Evolutionary conservation across 2,113 vertebrate species (phyloP).

Genomic region (Bufo gargarizans): DNA sequence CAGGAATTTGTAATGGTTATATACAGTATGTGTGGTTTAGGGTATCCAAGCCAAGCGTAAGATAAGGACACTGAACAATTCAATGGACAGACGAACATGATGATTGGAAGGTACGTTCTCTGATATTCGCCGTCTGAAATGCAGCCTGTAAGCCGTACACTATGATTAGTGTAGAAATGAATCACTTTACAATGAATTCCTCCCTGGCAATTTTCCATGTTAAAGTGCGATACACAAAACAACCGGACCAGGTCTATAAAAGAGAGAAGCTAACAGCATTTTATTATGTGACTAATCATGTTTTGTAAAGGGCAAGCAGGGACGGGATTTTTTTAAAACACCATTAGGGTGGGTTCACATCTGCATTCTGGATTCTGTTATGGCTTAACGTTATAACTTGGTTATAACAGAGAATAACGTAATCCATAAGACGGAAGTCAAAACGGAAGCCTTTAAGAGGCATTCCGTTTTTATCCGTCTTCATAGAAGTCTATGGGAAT

Average conservation of each 20-base stretch:
- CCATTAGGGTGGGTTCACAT: neutral
- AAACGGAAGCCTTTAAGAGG: no score
- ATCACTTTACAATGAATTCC: conserved; percentile 27
- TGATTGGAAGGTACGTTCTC: neutral
- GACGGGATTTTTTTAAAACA: neutral
- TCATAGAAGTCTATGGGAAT: no score
- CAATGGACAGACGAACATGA: neutral
- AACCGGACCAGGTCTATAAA: conserved; percentile 17
- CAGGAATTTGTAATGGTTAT: neutral
- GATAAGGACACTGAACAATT: neutral
- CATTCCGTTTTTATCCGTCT: no score
- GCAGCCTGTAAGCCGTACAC: neutral
- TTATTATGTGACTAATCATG: conserved; percentile 22
- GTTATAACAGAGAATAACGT: no score
- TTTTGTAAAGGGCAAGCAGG: neutral
- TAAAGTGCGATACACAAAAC: conserved; percentile 19
- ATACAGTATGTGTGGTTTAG: neutral
- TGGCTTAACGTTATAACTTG: no score
- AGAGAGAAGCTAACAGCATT: conserved; percentile 25
- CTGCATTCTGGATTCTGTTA: no score
- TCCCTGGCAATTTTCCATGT: conserved; percentile 21
- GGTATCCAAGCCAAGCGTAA: neutral
- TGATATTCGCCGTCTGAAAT: neutral
- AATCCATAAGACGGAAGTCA: no score
- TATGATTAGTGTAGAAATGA: conserved; percentile 16